phyloP scores from a whole-genome alignment of 1,140 invertebrate species.

The Lasioglossum albipes region DNA sequence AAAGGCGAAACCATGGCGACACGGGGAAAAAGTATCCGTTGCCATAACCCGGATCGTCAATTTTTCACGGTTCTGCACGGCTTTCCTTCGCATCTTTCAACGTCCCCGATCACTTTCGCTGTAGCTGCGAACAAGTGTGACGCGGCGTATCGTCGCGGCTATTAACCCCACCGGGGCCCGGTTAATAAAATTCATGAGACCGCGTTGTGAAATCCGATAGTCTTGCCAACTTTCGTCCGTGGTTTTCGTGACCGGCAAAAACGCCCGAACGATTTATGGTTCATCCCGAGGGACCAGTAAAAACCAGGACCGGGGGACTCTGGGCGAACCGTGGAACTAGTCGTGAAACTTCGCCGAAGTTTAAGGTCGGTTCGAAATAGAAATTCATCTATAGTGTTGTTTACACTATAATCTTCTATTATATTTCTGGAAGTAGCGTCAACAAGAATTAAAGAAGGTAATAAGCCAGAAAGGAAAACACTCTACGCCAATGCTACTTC shows the following conservation, averaged over 20 bases:
- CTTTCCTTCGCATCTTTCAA: neutral
- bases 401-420: too few relatives aligned
- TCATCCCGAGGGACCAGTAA: conserved; percentile 2
- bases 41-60: conserved; percentile 56
- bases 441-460: too few relatives aligned
- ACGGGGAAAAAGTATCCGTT: neutral
- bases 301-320: too few relatives aligned
- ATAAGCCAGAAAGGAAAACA: too few relatives aligned
- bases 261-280: conserved; percentile 20
- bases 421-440: too few relatives aligned
- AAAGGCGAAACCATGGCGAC: conserved; percentile 10
- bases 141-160: conserved; percentile 12
- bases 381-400: too few relatives aligned
- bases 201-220: conserved; percentile 10
- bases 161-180: conserved; percentile 24
- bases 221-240: neutral
- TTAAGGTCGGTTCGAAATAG: too few relatives aligned
- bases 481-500: too few relatives aligned
- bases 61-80: conserved; percentile 40
- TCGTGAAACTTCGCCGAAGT: too few relatives aligned
- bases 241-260: conserved; percentile 26
- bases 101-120: conserved; percentile 29
- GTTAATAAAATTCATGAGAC: conserved; percentile 18
- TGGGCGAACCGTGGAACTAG: too few relatives aligned
- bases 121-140: neutral